Base-by-base conservation (phyloP, 1,140 invertebrate species). In the Drosophila willistoni region DNA sequence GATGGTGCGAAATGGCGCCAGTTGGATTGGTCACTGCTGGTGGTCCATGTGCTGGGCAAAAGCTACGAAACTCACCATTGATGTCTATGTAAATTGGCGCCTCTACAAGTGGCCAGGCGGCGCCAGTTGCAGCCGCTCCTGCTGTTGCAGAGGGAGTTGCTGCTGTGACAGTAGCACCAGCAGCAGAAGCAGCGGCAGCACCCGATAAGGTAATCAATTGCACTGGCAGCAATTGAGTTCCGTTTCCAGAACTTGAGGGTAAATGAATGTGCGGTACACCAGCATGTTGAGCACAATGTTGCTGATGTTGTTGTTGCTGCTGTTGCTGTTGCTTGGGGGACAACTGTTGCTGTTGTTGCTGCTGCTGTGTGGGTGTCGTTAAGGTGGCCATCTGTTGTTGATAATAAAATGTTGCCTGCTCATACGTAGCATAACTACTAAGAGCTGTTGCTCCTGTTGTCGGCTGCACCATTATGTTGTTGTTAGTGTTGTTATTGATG, bases 41-140 rank as follows among this genome's bases (percentile, higher is more conserved):
- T 67, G 85, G 90, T 62, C 89, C 89, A 76, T 92, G 91, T 54
- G 91, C 89, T 19, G 91, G 91, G 64, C 91, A 92, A 72, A 62
- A 91, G 70, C 82, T 87, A 25, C 89, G 90, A 71, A 81, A 74
- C 63, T 92, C 90, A 2, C 91, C 91, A 79, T 90, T 91, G 51
- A 82, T 68, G 55, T 92, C 90, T 44, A 92, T 81, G 70, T 89
- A 91, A 70, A 92, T 80, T 60, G 91, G 89, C 60, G 90, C 76
- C 71, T 90, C 90, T 56, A 91, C 85, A 73, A 91, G 72, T 74
- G 75, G 91, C 91, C 80, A 92, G 14, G 65, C 73, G 61, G 72
- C 61, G 64, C 71, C 71, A 64, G 64, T 64, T 60, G 57, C 61
- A 34, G 67, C 54, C 7, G 65, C 64, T 64, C 66, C 64, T 6